Percentiles rank a stretch among this genome's conserved stretches.
Conservation (phyloP, 1,140 invertebrate genomes). For the Lucilia sericata region DNA sequence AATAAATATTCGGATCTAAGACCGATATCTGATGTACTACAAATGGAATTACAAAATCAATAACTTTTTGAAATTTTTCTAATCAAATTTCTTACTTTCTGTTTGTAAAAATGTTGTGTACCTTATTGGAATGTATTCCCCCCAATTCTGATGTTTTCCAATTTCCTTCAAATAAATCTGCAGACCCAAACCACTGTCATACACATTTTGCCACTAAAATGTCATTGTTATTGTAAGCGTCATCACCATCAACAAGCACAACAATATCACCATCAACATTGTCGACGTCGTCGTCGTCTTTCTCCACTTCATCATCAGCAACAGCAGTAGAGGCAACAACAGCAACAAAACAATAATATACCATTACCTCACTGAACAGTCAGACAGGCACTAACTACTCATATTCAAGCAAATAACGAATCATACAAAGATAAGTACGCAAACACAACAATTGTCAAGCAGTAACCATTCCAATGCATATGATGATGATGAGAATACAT, state of each 20-base stretch:
- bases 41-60: too few relatives aligned
- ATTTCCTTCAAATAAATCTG: not conserved
- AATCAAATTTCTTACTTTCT: too few relatives aligned
- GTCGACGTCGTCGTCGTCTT: not conserved
- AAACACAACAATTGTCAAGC: not conserved
- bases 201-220: not conserved
- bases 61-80: too few relatives aligned
- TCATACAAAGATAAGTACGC: not conserved
- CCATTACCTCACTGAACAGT: not conserved
- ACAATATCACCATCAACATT: constrained; percentile 2
- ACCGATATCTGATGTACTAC: too few relatives aligned
- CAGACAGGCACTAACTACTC: not conserved
- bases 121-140: too few relatives aligned
- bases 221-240: constrained; percentile 29
- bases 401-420: not conserved
- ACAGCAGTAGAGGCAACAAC: too few relatives aligned
- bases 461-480: not conserved
- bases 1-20: too few relatives aligned
- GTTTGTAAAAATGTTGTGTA: too few relatives aligned
- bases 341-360: not conserved
- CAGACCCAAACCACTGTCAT: not conserved
- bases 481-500: too few relatives aligned
- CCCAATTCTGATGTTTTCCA: not conserved
- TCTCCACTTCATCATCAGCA: too few relatives aligned
- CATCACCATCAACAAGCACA: not conserved